Percentiles rank a stretch among this genome's conserved stretches.
These are phyloP conservation scores for Poecilia wingei DNA, from an alignment of 2,797 vertebrate species.

Conservation along the genomic window DNA sequence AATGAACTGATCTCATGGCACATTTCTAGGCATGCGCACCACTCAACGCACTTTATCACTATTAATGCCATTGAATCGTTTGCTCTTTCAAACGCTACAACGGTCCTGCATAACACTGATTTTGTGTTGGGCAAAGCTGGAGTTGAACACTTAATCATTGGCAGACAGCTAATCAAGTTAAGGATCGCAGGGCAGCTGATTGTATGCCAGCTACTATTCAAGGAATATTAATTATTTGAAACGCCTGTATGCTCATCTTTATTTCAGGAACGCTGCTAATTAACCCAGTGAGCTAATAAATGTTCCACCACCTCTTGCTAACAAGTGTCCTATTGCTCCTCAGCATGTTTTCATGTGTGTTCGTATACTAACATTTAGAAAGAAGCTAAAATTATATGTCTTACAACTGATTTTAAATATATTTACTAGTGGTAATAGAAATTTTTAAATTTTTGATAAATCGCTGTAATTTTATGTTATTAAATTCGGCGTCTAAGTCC, in stretches of 20 bases:
- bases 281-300: neutral
- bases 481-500: constrained; percentile 4
- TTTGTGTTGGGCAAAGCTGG: neutral
- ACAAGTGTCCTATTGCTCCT: neutral
- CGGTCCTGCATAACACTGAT: neutral
- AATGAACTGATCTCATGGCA: neutral
- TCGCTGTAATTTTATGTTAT: neutral
- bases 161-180: neutral
- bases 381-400: neutral
- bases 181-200: neutral
- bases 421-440: neutral
- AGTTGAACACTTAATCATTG: neutral
- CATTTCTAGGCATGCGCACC: neutral
- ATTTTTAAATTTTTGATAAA: neutral
- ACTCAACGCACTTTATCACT: neutral
- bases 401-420: neutral
- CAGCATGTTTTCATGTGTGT: neutral
- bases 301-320: neutral
- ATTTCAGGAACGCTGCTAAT: neutral
- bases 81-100: neutral
- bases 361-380: neutral
- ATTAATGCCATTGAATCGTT: too few species aligned
- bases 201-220: neutral
- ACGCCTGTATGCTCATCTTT: neutral
- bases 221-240: neutral